Percentiles rank a stretch among this genome's conserved stretches.
phyloP scores from a whole-genome alignment of 2,888 invertebrate genomes.

The Barypeithes pellucidus region DNA sequence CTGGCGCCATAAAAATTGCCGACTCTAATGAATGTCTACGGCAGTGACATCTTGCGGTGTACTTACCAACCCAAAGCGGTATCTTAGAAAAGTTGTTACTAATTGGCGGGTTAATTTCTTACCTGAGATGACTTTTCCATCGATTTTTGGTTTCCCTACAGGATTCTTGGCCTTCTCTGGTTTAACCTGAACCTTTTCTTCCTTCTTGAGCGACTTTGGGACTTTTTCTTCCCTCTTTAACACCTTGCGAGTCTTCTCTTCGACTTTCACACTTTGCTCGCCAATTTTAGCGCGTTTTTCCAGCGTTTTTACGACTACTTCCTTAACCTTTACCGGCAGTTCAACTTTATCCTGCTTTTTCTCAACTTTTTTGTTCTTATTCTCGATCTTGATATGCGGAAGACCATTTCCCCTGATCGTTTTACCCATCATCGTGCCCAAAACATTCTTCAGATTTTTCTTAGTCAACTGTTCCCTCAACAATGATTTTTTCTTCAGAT shows the following conservation, averaged over 20 bases:
- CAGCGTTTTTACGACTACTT: conserved; percentile 16
- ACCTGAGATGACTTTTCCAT: conserved; percentile 27
- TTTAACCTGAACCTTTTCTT: not conserved
- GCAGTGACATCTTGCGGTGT: no score
- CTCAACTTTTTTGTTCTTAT: not conserved
- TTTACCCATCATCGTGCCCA: conserved; percentile 43
- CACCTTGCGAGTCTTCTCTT: not conserved
- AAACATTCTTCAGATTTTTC: conserved; percentile 65
- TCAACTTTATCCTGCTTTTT: conserved; percentile 12
- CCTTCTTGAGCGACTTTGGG: not conserved
- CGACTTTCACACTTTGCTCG: conserved; percentile 38
- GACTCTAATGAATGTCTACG: no score
- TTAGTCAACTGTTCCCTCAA: conserved; percentile 68
- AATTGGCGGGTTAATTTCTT: not conserved
- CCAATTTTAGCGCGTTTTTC: conserved; percentile 9
- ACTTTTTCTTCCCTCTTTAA: not conserved
- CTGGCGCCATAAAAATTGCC: no score
- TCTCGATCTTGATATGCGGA: not conserved
- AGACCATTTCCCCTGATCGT: not conserved
- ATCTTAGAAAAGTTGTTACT: no score
- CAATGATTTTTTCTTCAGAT: conserved; percentile 69
- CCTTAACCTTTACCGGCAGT: not conserved
- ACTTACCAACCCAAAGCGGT: no score
- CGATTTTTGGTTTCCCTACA: conserved; percentile 14
- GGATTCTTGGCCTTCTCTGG: not conserved